Conservation (phyloP, 2,113 vertebrate species). For the Fukomys damarensis region DNA sequence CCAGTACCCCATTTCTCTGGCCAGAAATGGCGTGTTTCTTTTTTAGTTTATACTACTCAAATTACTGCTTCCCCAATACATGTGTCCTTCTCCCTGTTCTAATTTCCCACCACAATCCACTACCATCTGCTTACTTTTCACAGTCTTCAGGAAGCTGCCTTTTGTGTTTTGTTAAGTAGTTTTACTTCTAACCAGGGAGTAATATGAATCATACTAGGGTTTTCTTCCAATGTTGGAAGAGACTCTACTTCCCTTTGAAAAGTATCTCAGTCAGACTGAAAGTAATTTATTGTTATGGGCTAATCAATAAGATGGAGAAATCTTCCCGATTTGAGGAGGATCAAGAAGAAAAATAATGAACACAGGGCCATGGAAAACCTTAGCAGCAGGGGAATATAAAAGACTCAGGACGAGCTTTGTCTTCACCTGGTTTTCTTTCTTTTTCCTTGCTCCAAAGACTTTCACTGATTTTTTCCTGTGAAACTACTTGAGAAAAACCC, state of each 20-base stretch:
- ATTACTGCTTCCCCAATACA: background rate
- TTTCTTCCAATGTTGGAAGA: background rate
- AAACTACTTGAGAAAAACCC: constrained; percentile 55
- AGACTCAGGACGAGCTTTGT: background rate
- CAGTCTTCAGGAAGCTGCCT: background rate
- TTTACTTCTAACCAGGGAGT: constrained; percentile 11
- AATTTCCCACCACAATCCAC: background rate
- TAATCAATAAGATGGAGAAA: constrained; percentile 41
- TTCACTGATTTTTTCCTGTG: constrained; percentile 51
- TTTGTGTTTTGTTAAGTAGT: constrained; percentile 1
- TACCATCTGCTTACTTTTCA: background rate
- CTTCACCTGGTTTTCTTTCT: constrained; percentile 18
- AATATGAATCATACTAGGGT: background rate
- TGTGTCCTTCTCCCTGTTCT: background rate
- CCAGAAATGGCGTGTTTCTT: background rate
- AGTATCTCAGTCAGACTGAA: background rate
- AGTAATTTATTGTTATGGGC: background rate
- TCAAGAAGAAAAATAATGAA: background rate
- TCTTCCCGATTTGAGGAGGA: background rate
- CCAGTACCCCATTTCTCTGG: background rate
- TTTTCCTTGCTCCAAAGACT: background rate
- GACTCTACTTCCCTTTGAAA: constrained; percentile 13
- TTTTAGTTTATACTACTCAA: background rate
- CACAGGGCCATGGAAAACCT: background rate
- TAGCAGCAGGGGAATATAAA: background rate